Percentiles rank a stretch among this genome's conserved stretches.
Conservation (phyloP, 1,140 invertebrate species). For the Eriosoma lanigerum region DNA sequence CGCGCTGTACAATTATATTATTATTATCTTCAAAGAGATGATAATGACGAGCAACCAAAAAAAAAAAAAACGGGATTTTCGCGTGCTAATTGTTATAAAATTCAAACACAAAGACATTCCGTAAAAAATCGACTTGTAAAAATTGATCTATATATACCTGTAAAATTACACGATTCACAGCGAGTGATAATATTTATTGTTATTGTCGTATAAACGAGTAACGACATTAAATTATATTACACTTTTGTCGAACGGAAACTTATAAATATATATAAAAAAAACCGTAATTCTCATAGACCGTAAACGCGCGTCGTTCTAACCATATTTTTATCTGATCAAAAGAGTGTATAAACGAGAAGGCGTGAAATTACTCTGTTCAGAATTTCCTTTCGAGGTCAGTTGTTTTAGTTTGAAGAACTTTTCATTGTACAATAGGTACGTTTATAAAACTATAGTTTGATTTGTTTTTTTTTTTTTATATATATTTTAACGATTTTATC, state of each 20-base stretch:
- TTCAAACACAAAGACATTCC: neutral
- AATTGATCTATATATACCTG: neutral
- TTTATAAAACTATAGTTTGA: too few species aligned
- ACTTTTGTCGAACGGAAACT: neutral
- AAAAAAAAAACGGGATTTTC: neutral
- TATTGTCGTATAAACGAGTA: neutral
- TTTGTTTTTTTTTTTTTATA: too few species aligned
- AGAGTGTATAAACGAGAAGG: neutral
- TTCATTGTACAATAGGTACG: neutral
- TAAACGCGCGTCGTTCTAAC: neutral
- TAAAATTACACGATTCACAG: too few species aligned
- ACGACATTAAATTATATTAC: neutral
- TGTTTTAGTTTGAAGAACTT: neutral
- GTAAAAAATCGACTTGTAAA: neutral
- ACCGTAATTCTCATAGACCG: conserved; percentile 23
- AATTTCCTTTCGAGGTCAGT: neutral
- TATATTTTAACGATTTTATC: too few species aligned
- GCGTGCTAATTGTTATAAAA: neutral
- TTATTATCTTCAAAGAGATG: neutral
- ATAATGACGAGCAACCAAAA: neutral
- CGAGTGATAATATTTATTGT: neutral
- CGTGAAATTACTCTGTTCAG: neutral
- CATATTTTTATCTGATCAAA: neutral
- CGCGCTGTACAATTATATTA: too few species aligned
- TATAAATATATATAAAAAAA: neutral